These are phyloP conservation scores for Platichthys stellatus DNA, from an alignment of 2,113 vertebrate species.

Conservation along the genomic window DNA sequence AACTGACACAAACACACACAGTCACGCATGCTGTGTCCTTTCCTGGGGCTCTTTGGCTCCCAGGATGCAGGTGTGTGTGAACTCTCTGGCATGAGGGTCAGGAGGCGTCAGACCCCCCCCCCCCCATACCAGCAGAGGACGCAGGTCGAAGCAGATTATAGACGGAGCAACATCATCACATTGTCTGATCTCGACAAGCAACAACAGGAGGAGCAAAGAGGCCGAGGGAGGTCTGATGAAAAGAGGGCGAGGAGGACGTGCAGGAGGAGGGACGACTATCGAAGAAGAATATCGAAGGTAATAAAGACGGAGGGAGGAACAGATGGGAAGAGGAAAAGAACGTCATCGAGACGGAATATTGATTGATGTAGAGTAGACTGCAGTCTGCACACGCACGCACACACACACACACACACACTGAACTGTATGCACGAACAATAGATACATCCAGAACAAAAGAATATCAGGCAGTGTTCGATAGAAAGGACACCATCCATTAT, in stretches of 20 bases:
- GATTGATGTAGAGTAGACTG: constrained; percentile 37
- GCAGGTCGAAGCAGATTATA: constrained; percentile 16
- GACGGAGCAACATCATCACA: not conserved
- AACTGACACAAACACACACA: constrained; percentile 2
- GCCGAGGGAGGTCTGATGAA: constrained; percentile 13
- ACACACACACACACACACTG: not conserved
- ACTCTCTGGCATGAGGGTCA: constrained; percentile 13
- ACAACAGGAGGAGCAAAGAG: not conserved
- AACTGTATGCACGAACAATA: constrained; percentile 13
- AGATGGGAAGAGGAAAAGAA: constrained; percentile 32
- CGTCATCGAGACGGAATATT: constrained; percentile 36
- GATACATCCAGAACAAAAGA: constrained; percentile 5
- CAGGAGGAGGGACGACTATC: not conserved
- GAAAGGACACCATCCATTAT: constrained; percentile 42
- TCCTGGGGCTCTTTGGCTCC: constrained; percentile 44
- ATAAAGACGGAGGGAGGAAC: constrained; percentile 2
- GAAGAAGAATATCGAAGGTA: not conserved
- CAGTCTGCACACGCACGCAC: constrained; percentile 10
- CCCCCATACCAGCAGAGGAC: constrained; percentile 19
- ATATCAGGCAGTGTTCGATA: constrained; percentile 18
- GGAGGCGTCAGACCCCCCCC: constrained; percentile 28
- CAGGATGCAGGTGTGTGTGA: constrained; percentile 46
- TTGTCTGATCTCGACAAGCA: constrained; percentile 1
- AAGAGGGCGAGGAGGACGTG: not conserved
- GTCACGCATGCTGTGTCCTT: constrained; percentile 28